Percentiles rank a stretch among this genome's conserved stretches.
These are phyloP conservation scores for Halcyon smyrnensis DNA, from an alignment of 2,797 vertebrate species.

Conservation along the genomic window DNA sequence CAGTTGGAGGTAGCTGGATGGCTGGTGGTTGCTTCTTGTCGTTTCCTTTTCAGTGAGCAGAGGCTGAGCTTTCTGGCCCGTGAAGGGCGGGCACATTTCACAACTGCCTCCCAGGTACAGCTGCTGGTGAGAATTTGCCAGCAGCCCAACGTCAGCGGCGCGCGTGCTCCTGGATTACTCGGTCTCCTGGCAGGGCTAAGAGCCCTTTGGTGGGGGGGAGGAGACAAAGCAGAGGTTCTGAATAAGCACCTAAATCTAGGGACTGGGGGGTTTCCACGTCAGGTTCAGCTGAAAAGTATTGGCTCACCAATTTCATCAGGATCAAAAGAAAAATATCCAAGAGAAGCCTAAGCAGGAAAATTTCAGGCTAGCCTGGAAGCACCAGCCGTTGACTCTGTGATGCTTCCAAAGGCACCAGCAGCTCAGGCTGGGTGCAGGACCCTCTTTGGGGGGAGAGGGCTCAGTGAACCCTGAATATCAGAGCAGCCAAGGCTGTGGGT, in stretches of 20 bases:
- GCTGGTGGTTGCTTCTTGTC: neutral
- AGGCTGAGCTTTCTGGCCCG: neutral
- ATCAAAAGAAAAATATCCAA: neutral
- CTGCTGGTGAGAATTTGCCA: neutral
- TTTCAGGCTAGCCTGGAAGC: neutral
- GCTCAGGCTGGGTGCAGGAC: neutral
- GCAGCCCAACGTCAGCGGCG: fast-evolving
- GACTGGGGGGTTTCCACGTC: neutral
- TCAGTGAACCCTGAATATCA: neutral
- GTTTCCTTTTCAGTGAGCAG: neutral
- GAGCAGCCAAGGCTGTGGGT: neutral
- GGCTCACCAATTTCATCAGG: neutral
- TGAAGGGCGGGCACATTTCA: neutral
- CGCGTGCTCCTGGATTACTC: neutral
- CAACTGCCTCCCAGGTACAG: neutral
- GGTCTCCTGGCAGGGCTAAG: neutral
- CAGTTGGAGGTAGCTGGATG: neutral
- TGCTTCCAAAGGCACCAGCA: neutral
- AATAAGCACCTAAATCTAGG: neutral
- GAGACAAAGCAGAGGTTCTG: neutral
- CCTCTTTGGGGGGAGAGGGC: neutral
- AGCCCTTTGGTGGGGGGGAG: neutral
- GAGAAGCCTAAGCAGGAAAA: neutral
- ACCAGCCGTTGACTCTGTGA: fast-evolving
- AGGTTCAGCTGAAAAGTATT: neutral